Evolutionary conservation across 2,113 vertebrate genomes (phyloP), one percentile per base, ranked within the genome.

Genomic region (Oreocharis arfaki): DNA sequence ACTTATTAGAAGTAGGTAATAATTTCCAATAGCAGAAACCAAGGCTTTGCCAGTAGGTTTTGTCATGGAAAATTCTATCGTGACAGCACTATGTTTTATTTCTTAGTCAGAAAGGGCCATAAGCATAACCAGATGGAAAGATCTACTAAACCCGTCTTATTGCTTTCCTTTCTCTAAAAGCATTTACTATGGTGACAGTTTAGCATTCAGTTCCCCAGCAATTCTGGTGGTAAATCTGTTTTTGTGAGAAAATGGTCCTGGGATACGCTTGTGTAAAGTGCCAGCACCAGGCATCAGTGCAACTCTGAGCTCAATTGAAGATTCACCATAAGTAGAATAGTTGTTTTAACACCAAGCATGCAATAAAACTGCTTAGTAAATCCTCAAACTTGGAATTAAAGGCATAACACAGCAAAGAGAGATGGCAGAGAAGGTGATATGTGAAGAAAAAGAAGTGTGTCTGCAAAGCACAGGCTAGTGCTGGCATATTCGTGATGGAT

Each of bases 81-180:
- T 23, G 30, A 74, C 23, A 50, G 10, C 0, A 0, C 28, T 77
- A 19, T 6, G 3, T 19, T n/a, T 46, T 80, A 33, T 37, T 83
- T 85, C 73, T 56, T 13, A 80, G 16, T 76, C 37, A 61, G 49
- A 85, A 64, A 87, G 28, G 17, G 13, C 20, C 3, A 4, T 52
- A 73, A 95, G 59, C 41, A 53, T 39, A 89, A 89, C 37, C 59
- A 93, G 55, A 91, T 47, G 41, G 50, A 83, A 39, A 89, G 7
- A 55, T 39, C 21, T 42, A 52, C 56, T 76, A 46, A 76, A 89
- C 44, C 11, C 19, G 18, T 15, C 22, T 39, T 59, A 28, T 26
- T 90, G 41, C 39, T 92, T 86, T 73, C 37, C 57, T 57, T 80
- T 69, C 27, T 69, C 63, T 46, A 42, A 59, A 80, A 64, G 6